These are phyloP conservation scores for Thrips palmi DNA, from an alignment of 1,140 invertebrate species.

Conservation along the genomic window DNA sequence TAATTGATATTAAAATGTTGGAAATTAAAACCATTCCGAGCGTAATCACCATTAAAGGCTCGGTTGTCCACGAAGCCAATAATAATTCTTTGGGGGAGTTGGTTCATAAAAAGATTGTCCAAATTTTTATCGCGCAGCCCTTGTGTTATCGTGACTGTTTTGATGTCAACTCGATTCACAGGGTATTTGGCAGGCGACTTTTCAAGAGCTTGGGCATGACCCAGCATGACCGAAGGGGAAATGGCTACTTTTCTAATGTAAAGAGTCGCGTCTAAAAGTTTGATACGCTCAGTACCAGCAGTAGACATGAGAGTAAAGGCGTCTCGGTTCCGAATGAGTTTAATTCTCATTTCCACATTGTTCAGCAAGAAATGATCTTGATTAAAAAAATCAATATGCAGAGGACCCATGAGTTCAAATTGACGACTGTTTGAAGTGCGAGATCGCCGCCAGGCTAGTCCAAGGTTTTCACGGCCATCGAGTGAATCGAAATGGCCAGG, in stretches of 20 bases:
- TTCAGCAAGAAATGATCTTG: constrained; percentile 23
- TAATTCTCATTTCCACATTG: constrained; percentile 21
- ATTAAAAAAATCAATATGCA: constrained; percentile 18
- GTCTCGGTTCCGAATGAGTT: constrained; percentile 19
- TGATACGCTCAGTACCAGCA: constrained; percentile 10
- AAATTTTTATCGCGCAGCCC: constrained; percentile 19
- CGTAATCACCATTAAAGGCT: constrained; percentile 9
- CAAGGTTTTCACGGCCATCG: constrained; percentile 16
- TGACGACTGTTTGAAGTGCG: constrained; percentile 13
- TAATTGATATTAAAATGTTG: constrained; percentile 15
- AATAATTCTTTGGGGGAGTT: constrained; percentile 11
- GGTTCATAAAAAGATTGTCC: constrained; percentile 18
- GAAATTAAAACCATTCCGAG: constrained; percentile 12
- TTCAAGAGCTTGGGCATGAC: constrained; percentile 20
- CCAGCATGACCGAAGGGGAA: constrained; percentile 20
- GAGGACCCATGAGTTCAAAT: constrained; percentile 17
- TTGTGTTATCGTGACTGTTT: constrained; percentile 20
- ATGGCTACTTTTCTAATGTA: constrained; percentile 20
- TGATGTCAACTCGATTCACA: constrained; percentile 21
- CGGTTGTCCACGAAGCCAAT: constrained; percentile 13
- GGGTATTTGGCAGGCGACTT: constrained; percentile 22
- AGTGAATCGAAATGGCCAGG: constrained; percentile 17
- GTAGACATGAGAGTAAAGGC: constrained; percentile 20
- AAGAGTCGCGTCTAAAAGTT: constrained; percentile 19
- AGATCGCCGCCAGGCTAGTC: constrained; percentile 17